Percentiles rank a stretch among this genome's conserved stretches.
These are phyloP conservation scores for Synergus japonicus DNA, from an alignment of 2,888 invertebrate genomes.

Conservation along the genomic window DNA sequence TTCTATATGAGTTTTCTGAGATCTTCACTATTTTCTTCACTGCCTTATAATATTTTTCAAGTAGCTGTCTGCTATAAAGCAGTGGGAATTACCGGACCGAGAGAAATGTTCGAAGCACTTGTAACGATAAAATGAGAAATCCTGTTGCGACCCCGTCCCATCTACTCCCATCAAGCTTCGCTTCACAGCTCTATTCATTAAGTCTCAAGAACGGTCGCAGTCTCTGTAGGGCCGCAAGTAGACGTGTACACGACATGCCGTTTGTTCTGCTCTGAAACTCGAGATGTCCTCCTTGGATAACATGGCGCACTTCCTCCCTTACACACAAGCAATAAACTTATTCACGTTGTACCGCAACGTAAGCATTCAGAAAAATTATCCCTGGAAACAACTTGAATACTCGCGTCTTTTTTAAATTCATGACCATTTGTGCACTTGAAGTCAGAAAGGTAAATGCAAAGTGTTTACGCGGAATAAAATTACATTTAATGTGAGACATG, in stretches of 20 bases:
- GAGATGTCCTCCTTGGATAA: conserved; percentile 70
- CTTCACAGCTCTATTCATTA: conserved; percentile 63
- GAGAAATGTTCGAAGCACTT: conserved; percentile 48
- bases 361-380: conserved; percentile 47
- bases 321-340: conserved; percentile 52
- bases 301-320: conserved; percentile 50
- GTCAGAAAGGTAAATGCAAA: conserved; percentile 30
- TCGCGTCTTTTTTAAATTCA: conserved; percentile 29
- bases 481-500: conserved; percentile 15
- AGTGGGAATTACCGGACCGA: conserved; percentile 20
- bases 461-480: conserved; percentile 33
- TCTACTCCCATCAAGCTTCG: conserved; percentile 47
- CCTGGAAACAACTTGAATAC: conserved; percentile 2
- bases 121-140: conserved; percentile 53
- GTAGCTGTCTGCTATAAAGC: conserved; percentile 9
- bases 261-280: conserved; percentile 71
- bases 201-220: conserved; percentile 65
- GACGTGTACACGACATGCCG: conserved; percentile 69
- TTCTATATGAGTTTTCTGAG: not conserved
- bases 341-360: conserved; percentile 45
- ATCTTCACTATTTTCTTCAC: not conserved
- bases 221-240: conserved; percentile 64
- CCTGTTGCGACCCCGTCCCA: conserved; percentile 47
- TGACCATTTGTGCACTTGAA: conserved; percentile 38
- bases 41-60: not conserved